phyloP scores from a whole-genome alignment of 2,888 invertebrate genomes.

The Stratiomys singularior region DNA sequence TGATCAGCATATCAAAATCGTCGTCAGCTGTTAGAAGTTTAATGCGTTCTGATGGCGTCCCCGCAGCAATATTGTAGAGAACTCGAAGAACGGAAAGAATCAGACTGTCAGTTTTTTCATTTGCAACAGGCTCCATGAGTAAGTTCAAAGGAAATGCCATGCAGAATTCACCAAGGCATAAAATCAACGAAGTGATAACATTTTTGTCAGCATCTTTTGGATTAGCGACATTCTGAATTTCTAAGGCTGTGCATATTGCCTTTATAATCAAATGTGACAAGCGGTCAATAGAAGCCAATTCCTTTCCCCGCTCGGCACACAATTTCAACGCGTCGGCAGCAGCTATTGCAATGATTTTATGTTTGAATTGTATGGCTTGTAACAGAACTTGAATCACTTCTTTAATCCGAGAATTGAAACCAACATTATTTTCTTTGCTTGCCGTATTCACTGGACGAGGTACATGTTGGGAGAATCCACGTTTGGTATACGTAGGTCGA shows the following conservation, averaged over 20 bases:
- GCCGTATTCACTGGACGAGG: slow-evolving; percentile 55
- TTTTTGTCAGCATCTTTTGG: slow-evolving; percentile 64
- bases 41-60: slow-evolving; percentile 60
- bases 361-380: slow-evolving; percentile 65
- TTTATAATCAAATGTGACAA: slow-evolving; percentile 62
- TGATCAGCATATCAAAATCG: slow-evolving; percentile 64
- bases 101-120: slow-evolving; percentile 64
- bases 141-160: slow-evolving; percentile 81
- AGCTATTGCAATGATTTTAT: slow-evolving; percentile 63
- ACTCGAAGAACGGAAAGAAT: slow-evolving; percentile 81
- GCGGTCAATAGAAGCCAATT: slow-evolving; percentile 61
- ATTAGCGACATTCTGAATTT: slow-evolving; percentile 63
- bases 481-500: slow-evolving; percentile 55
- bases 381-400: slow-evolving; percentile 64
- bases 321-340: slow-evolving; percentile 63
- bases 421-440: slow-evolving; percentile 44
- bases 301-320: slow-evolving; percentile 62
- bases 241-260: slow-evolving; percentile 63
- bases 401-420: slow-evolving; percentile 60
- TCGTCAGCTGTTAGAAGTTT: slow-evolving; percentile 62
- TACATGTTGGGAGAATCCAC: slow-evolving; percentile 58
- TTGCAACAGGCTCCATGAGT: slow-evolving; percentile 66
- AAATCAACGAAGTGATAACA: slow-evolving; percentile 74
- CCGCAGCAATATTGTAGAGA: slow-evolving; percentile 62
- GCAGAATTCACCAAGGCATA: slow-evolving; percentile 94